Evolutionary conservation across 1,140 invertebrate species (phyloP), one percentile per base, ranked within the genome.

Genomic region (Eriocheir sinensis): DNA sequence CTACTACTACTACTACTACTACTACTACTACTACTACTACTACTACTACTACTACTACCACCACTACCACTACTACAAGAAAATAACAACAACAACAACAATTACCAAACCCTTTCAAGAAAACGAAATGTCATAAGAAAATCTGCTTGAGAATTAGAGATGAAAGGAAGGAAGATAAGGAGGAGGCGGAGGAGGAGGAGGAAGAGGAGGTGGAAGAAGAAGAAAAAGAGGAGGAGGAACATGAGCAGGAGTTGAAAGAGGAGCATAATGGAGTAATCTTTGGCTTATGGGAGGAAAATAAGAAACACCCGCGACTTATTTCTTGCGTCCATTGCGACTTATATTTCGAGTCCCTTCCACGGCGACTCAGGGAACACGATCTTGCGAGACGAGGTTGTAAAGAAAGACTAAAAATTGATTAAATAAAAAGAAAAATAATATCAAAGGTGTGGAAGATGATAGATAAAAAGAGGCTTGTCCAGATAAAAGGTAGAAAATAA

Each of bases 1-100:
- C 27, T 72, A n/a, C 60, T 72, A 72, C 60, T 72, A 72, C 60
- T 72, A 72, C 60, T 72, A 72, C 60, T 72, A 72, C 60, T 72
- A n/a, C 60, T 72, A n/a, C 60, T 72, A n/a, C 60, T 72, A 72
- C 60, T 72, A 72, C 60, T 72, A 72, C 60, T 72, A 72, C 60
- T n/a, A 72, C 60, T n/a, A 72, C 60, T n/a, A 72, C 60, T n/a
- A 72, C 60, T n/a, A 72, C 60, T 72, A 72, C 60, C 27, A 72
- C 9, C 6, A n/a, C 60, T 21, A 72, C 60, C 27, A n/a, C 27
- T 21, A 72, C 60, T 21, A 72, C 60, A 3, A 60, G 12, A 72
- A 72, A 15, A 72, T 72, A 15, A n/a, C n/a, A n/a, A n/a, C n/a
- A n/a, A n/a, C n/a, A n/a, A n/a, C n/a, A n/a, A n/a, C n/a, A n/a